Evolutionary conservation across 2,888 invertebrate species (phyloP), one percentile per base, ranked within the genome.

Genomic region (Andrena bicolor): DNA sequence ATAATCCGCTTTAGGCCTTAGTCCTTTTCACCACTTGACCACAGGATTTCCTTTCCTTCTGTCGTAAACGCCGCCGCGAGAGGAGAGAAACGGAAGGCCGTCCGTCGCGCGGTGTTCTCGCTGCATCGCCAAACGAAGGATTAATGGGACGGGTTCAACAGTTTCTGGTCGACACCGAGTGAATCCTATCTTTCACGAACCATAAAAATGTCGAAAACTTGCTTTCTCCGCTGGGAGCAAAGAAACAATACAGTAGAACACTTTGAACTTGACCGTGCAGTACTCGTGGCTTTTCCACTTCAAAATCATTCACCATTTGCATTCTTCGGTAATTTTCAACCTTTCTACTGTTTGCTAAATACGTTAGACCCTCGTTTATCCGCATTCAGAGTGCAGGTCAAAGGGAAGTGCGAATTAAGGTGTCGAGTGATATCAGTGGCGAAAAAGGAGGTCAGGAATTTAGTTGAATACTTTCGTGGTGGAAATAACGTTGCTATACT

Each of bases 1-100:
- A 83, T 90, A 90, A 90, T 90, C 89, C 85, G 83, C 86, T 90
- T 89, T 78, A 35, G 61, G 72, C 63, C 66, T 58, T 65, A 51
- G 30, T 30, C 63, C 65, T 82, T 82, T 83, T 76, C 76, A 80
- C 80, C 83, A 64, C 80, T 82, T 80, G 82, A 89, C 89, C 86
- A 75, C 87, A 86, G 75, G 73, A 87, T 88, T 89, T 88, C 71
- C 86, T 63, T 83, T 28, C 8, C 48, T 16, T 7, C 23, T 26
- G 78, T 30, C 26, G n/a, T 51, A 63, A 68, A 71, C 63, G 10
- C 32, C 28, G 16, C 30, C 20, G 20, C 10, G 3, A 32, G 10
- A n/a, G n/a, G 41, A 10, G 10, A 6, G 0, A 13, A 30, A 23
- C 16, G 13, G 65, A 63, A 63, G 41, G 30, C 32, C 58, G 41